Base-by-base conservation (phyloP, 2,113 vertebrate genomes). In the Pampusana beccarii region DNA sequence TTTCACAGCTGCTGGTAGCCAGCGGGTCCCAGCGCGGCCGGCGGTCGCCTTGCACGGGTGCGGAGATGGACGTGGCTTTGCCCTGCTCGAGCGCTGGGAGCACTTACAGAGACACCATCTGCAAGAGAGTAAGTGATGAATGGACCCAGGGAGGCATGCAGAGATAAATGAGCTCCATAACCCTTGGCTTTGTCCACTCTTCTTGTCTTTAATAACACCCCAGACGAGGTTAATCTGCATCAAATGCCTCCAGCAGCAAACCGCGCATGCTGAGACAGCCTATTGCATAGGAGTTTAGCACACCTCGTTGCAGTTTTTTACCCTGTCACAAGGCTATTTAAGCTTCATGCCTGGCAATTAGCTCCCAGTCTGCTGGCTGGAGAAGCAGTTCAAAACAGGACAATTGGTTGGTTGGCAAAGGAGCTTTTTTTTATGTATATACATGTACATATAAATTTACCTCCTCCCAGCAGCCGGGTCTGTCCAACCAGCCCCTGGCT, bases 91-190 rank as follows among this genome's bases (percentile, higher is more conserved):
- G 58, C 53, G 81, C 84, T 69, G 50, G 87, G 33, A 80, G 19
- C 34, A 40, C 42, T 79, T 83, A 48, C 25, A 13, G 64, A 69
- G 82, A 88, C 15, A 12, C 42, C 81, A 72, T 69, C 89, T 97
- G 88, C 90, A 61, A 86, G 90, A 74, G 20, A 66, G 54, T 54
- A 82, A 23, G 50, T 95, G 95, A 92, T 75, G 86, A 93, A 94
- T 24, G 48, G 50, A 71, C 31, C 54, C 74, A 18, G 16, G 90
- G 88, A 77, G 71, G 31, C 38, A 31, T 24, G 31, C 44, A 53
- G 87, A 86, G 58, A 96, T 61, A 84, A 93, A 95, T 75, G 58
- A 75, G 84, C 77, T 85, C 61, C 61, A 82, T 86, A 75, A 92
- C 75, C 61, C 60, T 44, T 81, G 57, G 77, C 74, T 80, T 57